Evolutionary conservation across 1,140 invertebrate species (phyloP), one percentile per base, ranked within the genome.

Genomic region (Lasioglossum albipes): DNA sequence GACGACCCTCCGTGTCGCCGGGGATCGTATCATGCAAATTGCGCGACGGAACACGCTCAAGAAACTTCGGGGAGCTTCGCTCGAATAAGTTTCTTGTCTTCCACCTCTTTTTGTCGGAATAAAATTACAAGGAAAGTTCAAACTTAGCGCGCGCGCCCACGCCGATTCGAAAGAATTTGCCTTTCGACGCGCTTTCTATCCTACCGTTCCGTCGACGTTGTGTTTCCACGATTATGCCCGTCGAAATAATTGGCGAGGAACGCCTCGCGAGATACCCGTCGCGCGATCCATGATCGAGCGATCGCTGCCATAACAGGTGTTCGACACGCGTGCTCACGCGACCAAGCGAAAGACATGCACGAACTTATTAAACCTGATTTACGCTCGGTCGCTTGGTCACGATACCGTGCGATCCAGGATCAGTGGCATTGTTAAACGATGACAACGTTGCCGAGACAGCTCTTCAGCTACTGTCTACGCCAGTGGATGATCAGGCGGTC

Each of bases 311-410:
- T 68, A 68, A 68, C 66, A 68, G 66, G 66, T 68, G 66, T 68
- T 52, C 66, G 13, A 68, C 42, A 67, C 65, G 65, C 65, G 65
- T 67, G 65, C 65, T 16, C 6, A 27, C 22, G 42, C 66, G 22
- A 68, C 49, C 66, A 52, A 68, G 42, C 66, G 66, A 27, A 27
- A 49, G 66, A 68, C 66, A 68, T 49, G 66, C 66, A 52, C 66
- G 66, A 68, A 68, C 42, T 49, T 68, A 68, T 68, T 68, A 68
- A 68, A 68, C 42, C n/a, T 68, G 66, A 68, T 68, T 68, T 68
- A 68, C 20, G 65, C 41, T 2, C 42, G 65, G 41, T 20, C 31
- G 42, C n/a, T 54, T 10, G 31, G 31, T 67, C 74, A 68, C 62
- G 74, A 68, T 27, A 68, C 13, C 62, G 16, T 18, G 42, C 66